Conservation (phyloP, 2,113 vertebrate genomes). For the Scytalopus superciliaris region DNA sequence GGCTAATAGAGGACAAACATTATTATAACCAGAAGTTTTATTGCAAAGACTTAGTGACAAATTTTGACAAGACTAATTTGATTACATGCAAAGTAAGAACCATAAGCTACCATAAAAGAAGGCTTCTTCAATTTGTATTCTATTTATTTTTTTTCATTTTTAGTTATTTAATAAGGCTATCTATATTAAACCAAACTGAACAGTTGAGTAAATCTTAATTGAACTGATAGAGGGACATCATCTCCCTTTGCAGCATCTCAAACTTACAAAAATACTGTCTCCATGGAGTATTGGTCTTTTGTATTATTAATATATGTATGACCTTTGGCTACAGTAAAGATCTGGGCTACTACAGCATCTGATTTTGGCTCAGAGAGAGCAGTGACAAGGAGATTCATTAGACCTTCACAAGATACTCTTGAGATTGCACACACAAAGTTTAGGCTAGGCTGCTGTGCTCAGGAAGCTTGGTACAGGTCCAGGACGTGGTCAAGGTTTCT, state of each 20-base stretch:
- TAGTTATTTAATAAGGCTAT: neutral
- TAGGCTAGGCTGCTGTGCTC: neutral
- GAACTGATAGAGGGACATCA: neutral
- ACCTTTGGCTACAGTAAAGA: neutral
- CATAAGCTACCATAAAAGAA: neutral
- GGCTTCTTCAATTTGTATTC: neutral
- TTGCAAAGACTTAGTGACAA: neutral
- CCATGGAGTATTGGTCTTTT: neutral
- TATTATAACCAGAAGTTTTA: slow-evolving; percentile 3
- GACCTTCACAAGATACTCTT: neutral
- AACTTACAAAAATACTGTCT: neutral
- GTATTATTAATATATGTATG: neutral
- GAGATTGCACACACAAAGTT: neutral
- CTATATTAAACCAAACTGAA: neutral
- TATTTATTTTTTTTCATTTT: slow-evolving; percentile 13
- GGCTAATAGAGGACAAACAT: slow-evolving; percentile 23
- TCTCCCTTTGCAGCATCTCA: neutral
- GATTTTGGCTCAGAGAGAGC: neutral
- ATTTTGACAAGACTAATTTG: neutral
- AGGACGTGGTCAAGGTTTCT: neutral
- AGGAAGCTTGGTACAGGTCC: neutral
- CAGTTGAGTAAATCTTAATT: slow-evolving; percentile 8
- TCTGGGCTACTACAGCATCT: neutral
- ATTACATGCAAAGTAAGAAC: neutral
- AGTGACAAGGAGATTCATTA: neutral